These are phyloP conservation scores for Zeus faber DNA, from an alignment of 2,113 vertebrate species.

Conservation along the genomic window DNA sequence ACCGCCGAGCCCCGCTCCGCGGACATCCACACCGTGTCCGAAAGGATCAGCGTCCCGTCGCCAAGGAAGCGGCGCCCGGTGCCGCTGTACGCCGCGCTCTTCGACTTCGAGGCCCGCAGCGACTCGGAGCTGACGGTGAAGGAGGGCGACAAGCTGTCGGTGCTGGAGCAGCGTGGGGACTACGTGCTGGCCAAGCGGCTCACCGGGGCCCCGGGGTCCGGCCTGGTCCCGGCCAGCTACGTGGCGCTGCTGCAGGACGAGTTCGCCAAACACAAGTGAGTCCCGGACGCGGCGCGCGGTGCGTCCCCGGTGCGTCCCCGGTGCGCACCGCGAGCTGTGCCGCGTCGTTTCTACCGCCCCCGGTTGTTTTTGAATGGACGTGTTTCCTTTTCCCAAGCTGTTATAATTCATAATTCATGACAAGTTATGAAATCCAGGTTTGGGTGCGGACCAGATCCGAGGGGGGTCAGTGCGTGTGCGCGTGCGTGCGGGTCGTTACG, in stretches of 20 bases:
- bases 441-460: too few species aligned
- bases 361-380: background rate
- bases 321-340: background rate
- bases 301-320: background rate
- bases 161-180: constrained; percentile 81
- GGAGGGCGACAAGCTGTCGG: constrained; percentile 83
- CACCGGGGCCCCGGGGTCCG: constrained; percentile 76
- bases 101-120: constrained; percentile 83
- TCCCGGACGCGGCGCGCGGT: constrained; percentile 27
- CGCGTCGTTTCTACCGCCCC: background rate
- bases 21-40: constrained; percentile 72
- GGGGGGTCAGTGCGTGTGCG: too few species aligned
- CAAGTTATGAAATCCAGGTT: too few species aligned
- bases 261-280: constrained; percentile 83
- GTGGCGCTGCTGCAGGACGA: constrained; percentile 81
- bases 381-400: too few species aligned
- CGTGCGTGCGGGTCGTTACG: too few species aligned
- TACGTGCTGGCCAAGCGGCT: constrained; percentile 84
- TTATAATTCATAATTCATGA: too few species aligned
- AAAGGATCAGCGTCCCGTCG: constrained; percentile 65
- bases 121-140: constrained; percentile 82
- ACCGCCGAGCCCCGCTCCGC: constrained; percentile 40
- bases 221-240: constrained; percentile 84
- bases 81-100: constrained; percentile 80
- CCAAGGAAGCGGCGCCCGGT: constrained; percentile 68